phyloP scores from a whole-genome alignment of 1,140 invertebrate genomes.

The Zaprionus taronus region DNA sequence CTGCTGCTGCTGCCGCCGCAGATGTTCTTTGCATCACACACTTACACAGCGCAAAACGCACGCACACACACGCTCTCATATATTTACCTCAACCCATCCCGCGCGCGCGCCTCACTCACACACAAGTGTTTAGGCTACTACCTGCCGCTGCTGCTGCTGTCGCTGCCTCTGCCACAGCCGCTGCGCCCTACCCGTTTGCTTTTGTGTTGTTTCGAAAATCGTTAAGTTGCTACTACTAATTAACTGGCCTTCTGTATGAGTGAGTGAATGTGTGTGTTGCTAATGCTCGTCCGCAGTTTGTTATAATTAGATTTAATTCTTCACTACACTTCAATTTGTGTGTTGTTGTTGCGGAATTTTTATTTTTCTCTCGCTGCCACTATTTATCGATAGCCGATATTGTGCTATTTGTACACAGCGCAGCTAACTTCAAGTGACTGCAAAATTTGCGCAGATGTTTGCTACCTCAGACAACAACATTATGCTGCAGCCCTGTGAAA shows the following conservation, averaged over 20 bases:
- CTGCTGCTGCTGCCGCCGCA: constrained; percentile 31
- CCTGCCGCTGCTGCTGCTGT: constrained; percentile 50
- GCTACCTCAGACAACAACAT: neutral
- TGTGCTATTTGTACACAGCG: constrained; percentile 19
- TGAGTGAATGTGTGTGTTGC: constrained; percentile 22
- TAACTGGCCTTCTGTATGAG: constrained; percentile 43
- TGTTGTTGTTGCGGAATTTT: constrained; percentile 63
- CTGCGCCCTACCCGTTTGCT: constrained; percentile 38
- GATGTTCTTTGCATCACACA: constrained; percentile 44
- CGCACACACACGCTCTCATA: constrained; percentile 27
- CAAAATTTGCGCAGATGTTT: constrained; percentile 34
- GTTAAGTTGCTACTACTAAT: constrained; percentile 71
- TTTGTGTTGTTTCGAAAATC: constrained; percentile 58
- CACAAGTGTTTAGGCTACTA: constrained; percentile 48
- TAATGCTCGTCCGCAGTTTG: constrained; percentile 46
- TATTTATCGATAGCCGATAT: constrained; percentile 45
- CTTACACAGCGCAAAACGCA: constrained; percentile 45
- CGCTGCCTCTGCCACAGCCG: constrained; percentile 21
- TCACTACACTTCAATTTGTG: constrained; percentile 66
- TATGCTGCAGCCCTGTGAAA: constrained; percentile 23
- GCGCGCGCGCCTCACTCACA: constrained; percentile 41
- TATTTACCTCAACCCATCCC: constrained; percentile 68
- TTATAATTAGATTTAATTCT: constrained; percentile 80
- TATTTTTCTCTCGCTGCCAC: constrained; percentile 55
- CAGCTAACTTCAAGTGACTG: constrained; percentile 45